These are phyloP conservation scores for Papilio xuthus DNA, from an alignment of 1,140 invertebrate species.

Conservation along the genomic window DNA sequence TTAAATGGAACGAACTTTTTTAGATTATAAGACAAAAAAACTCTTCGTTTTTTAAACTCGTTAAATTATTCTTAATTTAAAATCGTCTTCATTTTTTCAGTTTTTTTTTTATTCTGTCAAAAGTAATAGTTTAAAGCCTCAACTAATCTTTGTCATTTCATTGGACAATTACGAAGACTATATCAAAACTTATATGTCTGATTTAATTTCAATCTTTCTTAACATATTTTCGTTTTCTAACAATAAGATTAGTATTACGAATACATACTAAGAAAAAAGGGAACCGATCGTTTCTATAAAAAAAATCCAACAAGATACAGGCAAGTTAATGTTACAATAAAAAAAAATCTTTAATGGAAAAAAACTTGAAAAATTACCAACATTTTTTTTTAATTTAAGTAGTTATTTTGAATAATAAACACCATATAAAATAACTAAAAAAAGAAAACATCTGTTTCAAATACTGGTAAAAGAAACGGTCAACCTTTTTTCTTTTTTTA, in stretches of 20 bases:
- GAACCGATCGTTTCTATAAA: not conserved
- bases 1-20: slow-evolving; percentile 56
- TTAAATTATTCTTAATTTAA: slow-evolving; percentile 31
- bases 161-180: not conserved
- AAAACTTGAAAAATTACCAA: too few relatives aligned
- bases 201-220: not conserved
- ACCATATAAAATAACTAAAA: too few relatives aligned
- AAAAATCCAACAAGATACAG: not conserved
- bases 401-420: too few relatives aligned
- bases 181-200: not conserved
- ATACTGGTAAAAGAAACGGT: not conserved
- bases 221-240: not conserved
- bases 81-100: slow-evolving; percentile 22
- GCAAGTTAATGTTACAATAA: too few relatives aligned
- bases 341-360: too few relatives aligned
- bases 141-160: not conserved
- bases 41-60: not conserved
- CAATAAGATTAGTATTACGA: not conserved
- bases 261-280: not conserved
- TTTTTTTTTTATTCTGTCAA: slow-evolving; percentile 1
- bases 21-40: slow-evolving; percentile 43
- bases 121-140: not conserved
- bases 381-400: too few relatives aligned
- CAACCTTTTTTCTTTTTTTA: not conserved
- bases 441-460: too few relatives aligned